These are phyloP conservation scores for Semnornis frantzii DNA, from an alignment of 2,113 vertebrate species.

Conservation along the genomic window DNA sequence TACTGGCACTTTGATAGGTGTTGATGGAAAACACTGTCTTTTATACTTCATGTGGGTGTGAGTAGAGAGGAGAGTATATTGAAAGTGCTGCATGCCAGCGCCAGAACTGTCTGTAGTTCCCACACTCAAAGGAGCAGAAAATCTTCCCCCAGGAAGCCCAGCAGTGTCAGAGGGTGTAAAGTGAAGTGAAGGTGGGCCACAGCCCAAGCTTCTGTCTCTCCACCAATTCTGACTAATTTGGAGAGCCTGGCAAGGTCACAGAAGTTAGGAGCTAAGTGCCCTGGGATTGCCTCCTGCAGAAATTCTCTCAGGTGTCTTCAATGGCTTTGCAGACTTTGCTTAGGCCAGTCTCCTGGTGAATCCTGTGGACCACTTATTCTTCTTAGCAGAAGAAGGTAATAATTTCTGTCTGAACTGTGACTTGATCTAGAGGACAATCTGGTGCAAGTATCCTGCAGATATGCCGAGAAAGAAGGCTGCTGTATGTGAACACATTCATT, in stretches of 20 bases:
- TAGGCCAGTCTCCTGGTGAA: not conserved
- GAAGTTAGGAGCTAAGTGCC: not conserved
- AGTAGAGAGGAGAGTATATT: conserved; percentile 13
- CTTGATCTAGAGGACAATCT: not conserved
- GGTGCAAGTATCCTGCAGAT: conserved; percentile 1
- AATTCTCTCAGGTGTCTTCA: not conserved
- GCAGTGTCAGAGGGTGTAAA: not conserved
- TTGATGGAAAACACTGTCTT: conserved; percentile 54
- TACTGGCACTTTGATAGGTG: conserved; percentile 39
- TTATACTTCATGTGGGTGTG: conserved; percentile 34
- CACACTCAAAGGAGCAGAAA: not conserved
- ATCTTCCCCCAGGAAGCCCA: not conserved
- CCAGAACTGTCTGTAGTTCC: conserved; percentile 53
- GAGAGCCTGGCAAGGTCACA: not conserved
- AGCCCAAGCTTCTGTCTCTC: not conserved
- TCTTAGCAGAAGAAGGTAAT: not conserved
- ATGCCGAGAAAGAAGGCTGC: not conserved
- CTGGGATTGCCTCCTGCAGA: not conserved
- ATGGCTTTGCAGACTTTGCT: not conserved
- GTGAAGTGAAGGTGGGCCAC: not conserved
- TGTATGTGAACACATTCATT: conserved; percentile 9
- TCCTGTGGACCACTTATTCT: not conserved
- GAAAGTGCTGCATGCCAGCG: not conserved
- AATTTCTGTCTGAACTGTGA: not conserved
- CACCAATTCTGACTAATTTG: not conserved